Percentiles rank a stretch among this genome's conserved stretches.
Evolutionary conservation across 2,113 vertebrate species (phyloP).

Genomic region (Oryzias javanicus): DNA sequence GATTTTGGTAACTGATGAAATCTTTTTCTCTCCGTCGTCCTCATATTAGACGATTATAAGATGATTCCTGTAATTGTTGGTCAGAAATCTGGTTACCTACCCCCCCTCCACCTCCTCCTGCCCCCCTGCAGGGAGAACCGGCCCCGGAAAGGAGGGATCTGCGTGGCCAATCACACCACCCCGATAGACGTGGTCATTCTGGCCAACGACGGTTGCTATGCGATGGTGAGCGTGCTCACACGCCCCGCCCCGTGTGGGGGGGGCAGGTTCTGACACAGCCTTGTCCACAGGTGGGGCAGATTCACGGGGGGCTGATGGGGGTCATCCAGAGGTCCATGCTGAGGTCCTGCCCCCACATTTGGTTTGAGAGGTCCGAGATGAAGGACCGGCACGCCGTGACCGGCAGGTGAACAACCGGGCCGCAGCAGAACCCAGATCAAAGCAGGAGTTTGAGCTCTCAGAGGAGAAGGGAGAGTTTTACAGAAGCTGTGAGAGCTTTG

Average conservation of each 20-base stretch:
- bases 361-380: constrained; percentile 95
- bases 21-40: too few species aligned
- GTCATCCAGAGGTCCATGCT: constrained; percentile 91
- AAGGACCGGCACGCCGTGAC: constrained; percentile 90
- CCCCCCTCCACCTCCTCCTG: not conserved
- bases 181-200: constrained; percentile 93
- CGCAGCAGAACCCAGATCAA: too few species aligned
- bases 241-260: not conserved
- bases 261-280: not conserved
- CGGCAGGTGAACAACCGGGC: constrained; percentile 58
- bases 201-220: constrained; percentile 93
- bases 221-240: constrained; percentile 84
- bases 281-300: constrained; percentile 86
- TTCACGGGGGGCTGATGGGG: constrained; percentile 91
- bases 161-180: constrained; percentile 95
- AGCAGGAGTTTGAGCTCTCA: too few species aligned
- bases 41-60: too few species aligned
- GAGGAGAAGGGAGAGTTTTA: too few species aligned
- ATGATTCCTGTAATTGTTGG: too few species aligned
- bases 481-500: too few species aligned
- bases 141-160: constrained; percentile 93
- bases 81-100: too few species aligned
- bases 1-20: too few species aligned
- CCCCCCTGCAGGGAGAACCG: constrained; percentile 83
- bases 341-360: constrained; percentile 91